Base-by-base conservation (phyloP, 2,113 vertebrate species). In the Rhea pennata region DNA sequence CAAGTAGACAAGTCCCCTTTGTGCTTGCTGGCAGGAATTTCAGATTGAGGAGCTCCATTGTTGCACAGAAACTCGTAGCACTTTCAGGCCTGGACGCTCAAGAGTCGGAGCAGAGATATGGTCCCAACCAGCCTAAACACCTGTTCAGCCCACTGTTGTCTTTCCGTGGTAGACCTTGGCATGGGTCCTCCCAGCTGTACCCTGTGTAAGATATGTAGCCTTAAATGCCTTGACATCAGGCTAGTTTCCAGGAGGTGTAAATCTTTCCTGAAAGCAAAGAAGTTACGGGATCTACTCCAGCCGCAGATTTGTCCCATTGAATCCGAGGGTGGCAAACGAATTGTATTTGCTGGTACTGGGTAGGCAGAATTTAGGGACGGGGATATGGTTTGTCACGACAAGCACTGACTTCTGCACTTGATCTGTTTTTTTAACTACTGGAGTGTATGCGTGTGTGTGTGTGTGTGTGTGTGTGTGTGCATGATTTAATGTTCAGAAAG, bases 261-360 rank as follows among this genome's bases (percentile, higher is more conserved):
- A 58, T 84, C 73, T 64, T 86, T 74, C 44, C 62, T 58, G 80
- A 87, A 86, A 72, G 24, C 67, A 73, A 42, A 44, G 58, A 75
- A 77, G 58, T 10, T 23, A 9, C 31, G 48, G 72, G 70, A 82
- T 83, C 62, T 87, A 10, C 82, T 44, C 44, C 76, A 90, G 86
- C 29, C 72, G 33, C 8, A 4, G 62, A 67, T 87, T 74, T 73
- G 58, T 75, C 58, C 65, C 66, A 24, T 24, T 50, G 84, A 87
- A 46, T 65, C 71, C 74, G 89, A 87, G 78, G 81, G 50, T 40
- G 62, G 80, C 62, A 69, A 90, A n/a, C 19, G 77, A 92, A 87
- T 78, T 23, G 95, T 81, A 88, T 53, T 88, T 44, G 77, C 36
- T 89, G 96, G 95, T 88, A 91, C 91, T 82, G 91, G 93, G 92